phyloP scores from a whole-genome alignment of 2,113 vertebrate species.

The Actinemys pallida region DNA sequence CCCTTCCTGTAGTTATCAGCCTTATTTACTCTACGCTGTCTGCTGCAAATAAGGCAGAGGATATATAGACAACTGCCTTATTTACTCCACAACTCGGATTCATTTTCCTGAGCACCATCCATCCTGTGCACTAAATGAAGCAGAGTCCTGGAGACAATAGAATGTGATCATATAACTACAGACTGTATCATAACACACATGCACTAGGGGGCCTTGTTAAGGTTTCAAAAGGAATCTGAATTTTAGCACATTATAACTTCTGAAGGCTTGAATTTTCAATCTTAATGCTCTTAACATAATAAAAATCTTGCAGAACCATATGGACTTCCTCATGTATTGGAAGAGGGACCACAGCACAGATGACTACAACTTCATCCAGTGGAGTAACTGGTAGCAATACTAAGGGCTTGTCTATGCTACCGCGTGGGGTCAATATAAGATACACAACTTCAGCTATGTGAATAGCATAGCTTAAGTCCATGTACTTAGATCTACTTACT shows the following conservation, averaged over 20 bases:
- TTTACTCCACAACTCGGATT: neutral
- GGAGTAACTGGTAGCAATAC: too few species aligned
- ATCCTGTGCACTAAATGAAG: neutral
- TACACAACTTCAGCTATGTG: too few species aligned
- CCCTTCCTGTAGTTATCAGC: too few species aligned
- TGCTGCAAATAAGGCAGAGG: neutral
- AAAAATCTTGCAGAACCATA: neutral
- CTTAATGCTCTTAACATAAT: neutral
- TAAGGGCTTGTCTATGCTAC: too few species aligned
- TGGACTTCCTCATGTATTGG: too few species aligned
- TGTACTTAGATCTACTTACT: too few species aligned
- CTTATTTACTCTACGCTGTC: neutral
- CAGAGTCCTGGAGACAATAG: neutral
- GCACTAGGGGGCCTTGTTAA: neutral
- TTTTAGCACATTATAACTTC: neutral
- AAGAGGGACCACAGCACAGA: too few species aligned
- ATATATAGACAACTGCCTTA: neutral
- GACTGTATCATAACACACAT: neutral
- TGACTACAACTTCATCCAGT: too few species aligned
- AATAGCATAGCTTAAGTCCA: too few species aligned
- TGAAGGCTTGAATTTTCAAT: neutral
- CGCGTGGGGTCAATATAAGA: too few species aligned
- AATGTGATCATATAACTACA: neutral
- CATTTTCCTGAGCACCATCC: accelerated
- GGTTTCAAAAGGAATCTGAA: neutral